Percentiles rank a stretch among this genome's conserved stretches.
phyloP scores from a whole-genome alignment of 2,888 invertebrate species.

The Agrochola macilenta region DNA sequence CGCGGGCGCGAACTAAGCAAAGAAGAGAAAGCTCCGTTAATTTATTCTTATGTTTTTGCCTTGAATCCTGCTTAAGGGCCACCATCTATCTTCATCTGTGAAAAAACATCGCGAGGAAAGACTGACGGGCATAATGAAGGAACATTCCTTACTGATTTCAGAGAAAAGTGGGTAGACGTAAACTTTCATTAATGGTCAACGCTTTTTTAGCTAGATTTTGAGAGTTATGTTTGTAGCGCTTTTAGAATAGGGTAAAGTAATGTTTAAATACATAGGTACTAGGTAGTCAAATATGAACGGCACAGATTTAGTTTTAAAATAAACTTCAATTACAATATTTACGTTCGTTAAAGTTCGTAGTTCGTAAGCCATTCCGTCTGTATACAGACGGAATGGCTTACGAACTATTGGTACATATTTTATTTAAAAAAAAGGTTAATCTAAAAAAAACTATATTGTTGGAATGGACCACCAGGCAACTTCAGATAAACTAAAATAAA shows the following conservation, averaged over 20 bases:
- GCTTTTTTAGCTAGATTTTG: conserved; percentile 22
- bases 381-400: too few relatives aligned
- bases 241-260: background rate
- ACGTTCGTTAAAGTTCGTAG: too few relatives aligned
- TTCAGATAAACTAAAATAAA: too few relatives aligned
- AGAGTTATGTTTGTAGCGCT: background rate
- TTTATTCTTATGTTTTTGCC: conserved; percentile 72
- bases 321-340: too few relatives aligned
- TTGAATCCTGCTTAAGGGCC: conserved; percentile 62
- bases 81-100: conserved; percentile 78
- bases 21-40: conserved; percentile 66
- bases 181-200: conserved; percentile 60
- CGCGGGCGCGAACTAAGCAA: conserved; percentile 23
- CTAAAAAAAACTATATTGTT: too few relatives aligned
- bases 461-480: too few relatives aligned
- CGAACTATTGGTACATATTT: too few relatives aligned
- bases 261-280: background rate
- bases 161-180: conserved; percentile 53
- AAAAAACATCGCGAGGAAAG: conserved; percentile 67
- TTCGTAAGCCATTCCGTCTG: too few relatives aligned
- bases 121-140: conserved; percentile 74
- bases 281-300: too few relatives aligned
- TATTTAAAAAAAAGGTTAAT: too few relatives aligned
- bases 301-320: too few relatives aligned
- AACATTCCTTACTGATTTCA: conserved; percentile 69